Conservation (phyloP, 2,113 vertebrate species). For the Nerophis ophidion region DNA sequence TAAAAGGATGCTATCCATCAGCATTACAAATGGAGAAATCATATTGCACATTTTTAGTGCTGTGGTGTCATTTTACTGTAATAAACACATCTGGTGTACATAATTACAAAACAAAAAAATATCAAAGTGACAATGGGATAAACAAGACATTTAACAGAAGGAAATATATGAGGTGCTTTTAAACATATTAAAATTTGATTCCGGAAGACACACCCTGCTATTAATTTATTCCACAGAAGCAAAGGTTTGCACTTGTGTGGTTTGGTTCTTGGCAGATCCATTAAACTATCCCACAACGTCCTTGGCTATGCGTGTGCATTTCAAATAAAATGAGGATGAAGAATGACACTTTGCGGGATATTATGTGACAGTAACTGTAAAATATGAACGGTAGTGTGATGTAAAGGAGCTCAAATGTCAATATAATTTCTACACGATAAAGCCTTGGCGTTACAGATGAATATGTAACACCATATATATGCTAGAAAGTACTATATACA, state of each 20-base stretch:
- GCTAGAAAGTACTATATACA: too few species aligned
- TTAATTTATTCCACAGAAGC: slow-evolving; percentile 29
- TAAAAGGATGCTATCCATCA: slow-evolving; percentile 57
- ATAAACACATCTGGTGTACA: slow-evolving; percentile 1
- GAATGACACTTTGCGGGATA: slow-evolving; percentile 35
- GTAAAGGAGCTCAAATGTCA: slow-evolving; percentile 10
- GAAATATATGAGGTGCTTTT: neutral
- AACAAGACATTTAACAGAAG: neutral
- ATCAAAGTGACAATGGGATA: too few species aligned
- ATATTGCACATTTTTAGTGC: slow-evolving; percentile 17
- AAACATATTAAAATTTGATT: neutral
- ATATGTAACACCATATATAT: too few species aligned
- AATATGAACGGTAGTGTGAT: slow-evolving; percentile 46
- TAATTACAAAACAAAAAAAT: too few species aligned
- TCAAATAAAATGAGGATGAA: slow-evolving; percentile 47
- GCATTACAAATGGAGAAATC: slow-evolving; percentile 46
- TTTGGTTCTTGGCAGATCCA: slow-evolving; percentile 25
- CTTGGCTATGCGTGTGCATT: slow-evolving; percentile 34
- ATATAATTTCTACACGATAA: too few species aligned
- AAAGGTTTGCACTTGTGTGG: slow-evolving; percentile 26
- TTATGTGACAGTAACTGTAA: slow-evolving; percentile 36
- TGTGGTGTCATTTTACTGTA: too few species aligned
- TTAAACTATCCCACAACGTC: slow-evolving; percentile 28
- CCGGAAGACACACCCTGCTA: too few species aligned
- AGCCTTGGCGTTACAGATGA: too few species aligned